phyloP scores from a whole-genome alignment of 2,113 vertebrate species.

The Myrmecobius fasciatus region DNA sequence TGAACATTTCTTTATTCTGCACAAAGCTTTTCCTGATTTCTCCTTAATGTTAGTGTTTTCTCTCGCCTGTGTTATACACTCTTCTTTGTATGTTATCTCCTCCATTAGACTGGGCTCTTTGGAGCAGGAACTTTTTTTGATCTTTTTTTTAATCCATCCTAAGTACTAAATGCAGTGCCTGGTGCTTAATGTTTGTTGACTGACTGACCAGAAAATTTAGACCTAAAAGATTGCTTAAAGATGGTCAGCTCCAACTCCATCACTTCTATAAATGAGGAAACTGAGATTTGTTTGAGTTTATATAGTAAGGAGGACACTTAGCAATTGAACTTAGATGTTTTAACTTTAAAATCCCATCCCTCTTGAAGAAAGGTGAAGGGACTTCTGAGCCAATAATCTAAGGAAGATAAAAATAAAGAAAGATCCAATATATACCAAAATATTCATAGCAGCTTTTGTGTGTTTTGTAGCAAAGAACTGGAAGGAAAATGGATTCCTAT shows the following conservation, averaged over 20 bases:
- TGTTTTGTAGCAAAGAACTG: not conserved
- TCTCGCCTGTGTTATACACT: not conserved
- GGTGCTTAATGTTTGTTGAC: not conserved
- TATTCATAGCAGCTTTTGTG: not conserved
- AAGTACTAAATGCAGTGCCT: not conserved
- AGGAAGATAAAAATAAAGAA: not conserved
- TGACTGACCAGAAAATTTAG: not conserved
- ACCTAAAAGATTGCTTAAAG: not conserved
- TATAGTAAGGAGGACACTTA: not conserved
- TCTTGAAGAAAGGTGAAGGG: not conserved
- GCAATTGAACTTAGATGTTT: not conserved
- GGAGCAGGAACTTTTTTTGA: not conserved
- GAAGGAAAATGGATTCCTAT: not conserved
- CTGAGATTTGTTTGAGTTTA: not conserved
- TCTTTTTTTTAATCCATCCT: not conserved
- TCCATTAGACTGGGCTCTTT: not conserved
- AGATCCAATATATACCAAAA: too few relatives aligned
- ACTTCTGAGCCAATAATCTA: not conserved
- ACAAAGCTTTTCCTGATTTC: not conserved
- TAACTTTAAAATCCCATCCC: not conserved
- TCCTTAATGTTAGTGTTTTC: not conserved
- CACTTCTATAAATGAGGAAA: not conserved
- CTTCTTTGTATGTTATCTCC: not conserved
- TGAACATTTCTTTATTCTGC: not conserved
- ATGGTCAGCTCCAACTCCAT: not conserved